These are phyloP conservation scores for Sebastes cheni DNA, from an alignment of 2,797 vertebrate species.

Conservation along the genomic window DNA sequence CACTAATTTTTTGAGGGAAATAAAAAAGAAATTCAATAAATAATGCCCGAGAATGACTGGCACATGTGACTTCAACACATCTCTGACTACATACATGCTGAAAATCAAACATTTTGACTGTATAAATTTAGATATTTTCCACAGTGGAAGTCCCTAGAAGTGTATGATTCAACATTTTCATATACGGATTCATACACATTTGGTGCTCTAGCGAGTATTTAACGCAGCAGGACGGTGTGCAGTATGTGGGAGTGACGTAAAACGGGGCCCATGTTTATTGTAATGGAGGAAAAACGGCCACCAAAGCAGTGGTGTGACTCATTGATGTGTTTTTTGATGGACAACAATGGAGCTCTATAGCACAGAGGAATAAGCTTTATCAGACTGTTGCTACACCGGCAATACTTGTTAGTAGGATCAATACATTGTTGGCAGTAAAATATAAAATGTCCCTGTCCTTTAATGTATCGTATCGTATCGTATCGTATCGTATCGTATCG, in stretches of 20 bases:
- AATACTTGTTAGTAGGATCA: not conserved
- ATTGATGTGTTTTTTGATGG: not conserved
- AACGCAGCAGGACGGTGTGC: not conserved
- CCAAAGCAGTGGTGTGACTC: not conserved
- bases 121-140: no score
- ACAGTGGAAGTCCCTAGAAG: no score
- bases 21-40: no score
- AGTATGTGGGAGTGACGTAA: not conserved
- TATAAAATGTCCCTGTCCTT: not conserved
- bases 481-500: no score
- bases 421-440: not conserved
- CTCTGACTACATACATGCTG: no score
- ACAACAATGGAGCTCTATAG: not conserved
- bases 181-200: not conserved
- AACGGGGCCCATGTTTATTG: not conserved
- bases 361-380: not conserved
- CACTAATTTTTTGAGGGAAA: no score
- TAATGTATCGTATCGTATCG: no score
- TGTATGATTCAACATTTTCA: no score
- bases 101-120: no score
- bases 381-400: not conserved
- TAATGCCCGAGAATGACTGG: no score
- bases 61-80: accelerated
- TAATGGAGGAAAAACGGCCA: not conserved
- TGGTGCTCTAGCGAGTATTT: not conserved